These are phyloP conservation scores for Hippocampus zosterae DNA, from an alignment of 2,113 vertebrate genomes.

Conservation along the genomic window DNA sequence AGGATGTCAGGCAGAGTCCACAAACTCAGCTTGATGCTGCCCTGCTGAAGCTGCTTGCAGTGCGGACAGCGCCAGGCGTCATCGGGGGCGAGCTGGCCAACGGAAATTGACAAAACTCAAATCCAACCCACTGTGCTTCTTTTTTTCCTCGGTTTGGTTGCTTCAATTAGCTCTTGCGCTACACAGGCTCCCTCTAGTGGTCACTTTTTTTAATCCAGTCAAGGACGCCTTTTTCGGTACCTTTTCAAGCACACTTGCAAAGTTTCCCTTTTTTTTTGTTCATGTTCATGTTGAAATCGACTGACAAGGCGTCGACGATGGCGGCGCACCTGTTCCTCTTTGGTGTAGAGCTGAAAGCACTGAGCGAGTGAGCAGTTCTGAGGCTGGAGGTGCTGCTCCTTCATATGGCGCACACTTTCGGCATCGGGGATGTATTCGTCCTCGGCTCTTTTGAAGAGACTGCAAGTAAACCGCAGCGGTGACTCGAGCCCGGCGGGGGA, in stretches of 20 bases:
- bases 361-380: slow-evolving; percentile 94
- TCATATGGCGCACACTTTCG: slow-evolving; percentile 89
- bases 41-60: slow-evolving; percentile 96
- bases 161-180: no score
- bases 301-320: no score
- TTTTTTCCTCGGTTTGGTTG: no score
- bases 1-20: slow-evolving; percentile 96
- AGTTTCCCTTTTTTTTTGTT: no score
- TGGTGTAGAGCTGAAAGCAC: slow-evolving; percentile 99
- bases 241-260: no score
- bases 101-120: not conserved
- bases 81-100: slow-evolving; percentile 86
- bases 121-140: not conserved
- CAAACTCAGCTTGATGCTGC: slow-evolving; percentile 92
- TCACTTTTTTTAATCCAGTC: no score
- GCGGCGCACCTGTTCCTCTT: slow-evolving; percentile 90
- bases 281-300: no score
- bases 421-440: slow-evolving; percentile 96
- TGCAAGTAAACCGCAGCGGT: slow-evolving; percentile 42
- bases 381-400: slow-evolving; percentile 91
- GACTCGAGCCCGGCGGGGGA: no score
- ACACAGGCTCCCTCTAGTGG: not conserved
- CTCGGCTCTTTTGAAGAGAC: slow-evolving; percentile 90
- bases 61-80: slow-evolving; percentile 96
- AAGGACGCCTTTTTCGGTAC: no score